Percentiles rank a stretch among this genome's conserved stretches.
These are phyloP conservation scores for Petrolisthes cinctipes DNA, from an alignment of 2,888 invertebrate species.

Conservation along the genomic window DNA sequence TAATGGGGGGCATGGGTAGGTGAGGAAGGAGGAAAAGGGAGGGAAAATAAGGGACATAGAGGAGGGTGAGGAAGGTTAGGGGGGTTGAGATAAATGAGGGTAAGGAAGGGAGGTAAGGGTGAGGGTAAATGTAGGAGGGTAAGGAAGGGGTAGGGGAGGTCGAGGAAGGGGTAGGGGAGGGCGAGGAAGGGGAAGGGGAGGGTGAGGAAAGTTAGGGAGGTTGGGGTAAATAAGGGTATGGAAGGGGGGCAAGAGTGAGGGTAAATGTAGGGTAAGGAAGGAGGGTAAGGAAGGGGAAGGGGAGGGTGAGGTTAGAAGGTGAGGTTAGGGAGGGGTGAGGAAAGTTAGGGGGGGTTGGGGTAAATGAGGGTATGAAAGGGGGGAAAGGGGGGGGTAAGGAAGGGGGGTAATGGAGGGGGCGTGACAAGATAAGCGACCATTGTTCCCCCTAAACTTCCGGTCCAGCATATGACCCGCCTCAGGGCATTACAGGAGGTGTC, in stretches of 20 bases:
- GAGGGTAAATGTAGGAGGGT: background rate
- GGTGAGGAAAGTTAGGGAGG: background rate
- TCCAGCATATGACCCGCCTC: too few species aligned
- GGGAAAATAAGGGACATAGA: background rate
- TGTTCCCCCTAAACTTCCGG: too few species aligned
- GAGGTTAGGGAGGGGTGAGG: background rate
- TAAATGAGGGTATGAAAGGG: background rate
- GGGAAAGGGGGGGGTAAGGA: background rate
- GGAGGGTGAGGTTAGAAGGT: background rate
- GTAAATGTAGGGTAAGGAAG: background rate
- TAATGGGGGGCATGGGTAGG: background rate
- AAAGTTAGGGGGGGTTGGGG: too few species aligned
- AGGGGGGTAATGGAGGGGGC: background rate
- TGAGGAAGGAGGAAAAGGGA: background rate
- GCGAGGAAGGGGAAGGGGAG: background rate
- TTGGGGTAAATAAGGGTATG: background rate
- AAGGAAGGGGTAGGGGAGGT: background rate
- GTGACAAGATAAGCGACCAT: too few species aligned
- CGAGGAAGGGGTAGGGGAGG: background rate
- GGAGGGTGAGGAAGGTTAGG: background rate
- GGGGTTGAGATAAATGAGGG: background rate
- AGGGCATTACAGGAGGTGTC: too few species aligned
- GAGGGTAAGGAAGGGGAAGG: background rate
- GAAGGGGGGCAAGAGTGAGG: background rate
- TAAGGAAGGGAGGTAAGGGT: background rate